Evolutionary conservation across 2,797 vertebrate genomes (phyloP).

Genomic region (Lepilemur ruficaudatus): DNA sequence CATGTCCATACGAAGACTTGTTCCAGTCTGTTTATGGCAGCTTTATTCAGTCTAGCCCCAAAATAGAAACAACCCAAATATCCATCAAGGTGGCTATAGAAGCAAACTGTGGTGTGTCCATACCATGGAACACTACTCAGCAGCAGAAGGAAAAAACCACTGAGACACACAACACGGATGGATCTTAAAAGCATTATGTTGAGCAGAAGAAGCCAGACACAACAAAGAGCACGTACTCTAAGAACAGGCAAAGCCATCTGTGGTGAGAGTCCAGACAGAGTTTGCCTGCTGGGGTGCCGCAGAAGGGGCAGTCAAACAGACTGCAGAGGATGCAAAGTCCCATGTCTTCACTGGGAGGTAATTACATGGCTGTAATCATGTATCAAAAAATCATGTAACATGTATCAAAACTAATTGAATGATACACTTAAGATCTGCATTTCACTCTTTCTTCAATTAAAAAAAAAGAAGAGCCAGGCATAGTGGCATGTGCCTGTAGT

Average conservation of each 20-base stretch:
- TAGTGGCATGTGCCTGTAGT: fast-evolving
- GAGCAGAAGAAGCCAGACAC: neutral
- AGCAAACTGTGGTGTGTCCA: no score
- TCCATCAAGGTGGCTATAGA: neutral
- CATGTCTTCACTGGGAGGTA: neutral
- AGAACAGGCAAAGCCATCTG: neutral
- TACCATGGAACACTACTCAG: neutral
- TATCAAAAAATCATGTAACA: no score
- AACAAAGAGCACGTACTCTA: neutral
- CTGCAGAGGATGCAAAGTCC: neutral
- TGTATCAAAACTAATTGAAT: neutral
- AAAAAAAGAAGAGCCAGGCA: neutral
- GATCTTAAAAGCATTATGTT: neutral
- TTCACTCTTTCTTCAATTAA: neutral
- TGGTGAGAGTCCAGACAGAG: neutral
- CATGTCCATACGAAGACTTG: neutral
- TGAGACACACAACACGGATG: neutral
- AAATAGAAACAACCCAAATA: neutral
- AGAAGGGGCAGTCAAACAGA: neutral
- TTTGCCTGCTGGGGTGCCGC: fast-evolving
- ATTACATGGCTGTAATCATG: neutral
- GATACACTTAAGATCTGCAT: neutral
- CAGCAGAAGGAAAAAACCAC: neutral
- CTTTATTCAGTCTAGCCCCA: neutral
- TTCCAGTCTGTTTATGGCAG: neutral